Percentiles rank a stretch among this genome's conserved stretches.
phyloP scores from a whole-genome alignment of 2,113 vertebrate species.

The Hippoglossus stenolepis region DNA sequence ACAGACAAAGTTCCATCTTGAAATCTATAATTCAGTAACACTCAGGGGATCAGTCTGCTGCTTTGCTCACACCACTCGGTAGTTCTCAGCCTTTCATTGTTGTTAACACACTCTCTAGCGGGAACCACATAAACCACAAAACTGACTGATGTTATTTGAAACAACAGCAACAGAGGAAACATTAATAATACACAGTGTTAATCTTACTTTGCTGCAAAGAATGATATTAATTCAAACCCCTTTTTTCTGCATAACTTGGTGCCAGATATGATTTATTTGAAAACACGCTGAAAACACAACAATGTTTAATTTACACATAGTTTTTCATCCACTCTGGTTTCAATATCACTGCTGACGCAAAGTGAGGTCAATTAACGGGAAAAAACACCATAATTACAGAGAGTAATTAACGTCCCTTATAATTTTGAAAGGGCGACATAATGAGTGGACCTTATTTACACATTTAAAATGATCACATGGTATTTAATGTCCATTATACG shows the following conservation, averaged over 20 bases:
- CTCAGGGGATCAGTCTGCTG: not conserved
- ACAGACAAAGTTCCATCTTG: not conserved
- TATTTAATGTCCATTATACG: no score
- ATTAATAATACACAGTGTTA: slow-evolving; percentile 17
- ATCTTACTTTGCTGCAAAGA: not conserved
- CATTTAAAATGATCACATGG: no score
- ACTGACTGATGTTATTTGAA: slow-evolving; percentile 2
- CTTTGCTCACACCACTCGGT: not conserved
- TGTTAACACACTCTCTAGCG: not conserved
- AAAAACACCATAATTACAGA: no score
- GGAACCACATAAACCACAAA: not conserved
- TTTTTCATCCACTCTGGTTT: not conserved
- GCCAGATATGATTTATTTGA: not conserved
- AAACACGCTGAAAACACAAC: not conserved
- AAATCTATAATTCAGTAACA: slow-evolving; percentile 4
- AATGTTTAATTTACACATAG: not conserved
- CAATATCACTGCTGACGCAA: not conserved
- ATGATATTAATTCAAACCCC: not conserved
- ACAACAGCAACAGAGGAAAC: slow-evolving; percentile 3
- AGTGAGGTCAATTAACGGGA: not conserved
- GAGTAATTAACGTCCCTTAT: no score
- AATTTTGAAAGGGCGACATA: no score
- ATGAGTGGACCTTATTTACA: no score
- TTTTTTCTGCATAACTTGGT: not conserved
- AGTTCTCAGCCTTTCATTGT: not conserved